A percentile compares a stretch with the other conserved stretches of the same genome.
phyloP scores from a whole-genome alignment of 2,888 invertebrate genomes.

The Eristalis tenax region DNA sequence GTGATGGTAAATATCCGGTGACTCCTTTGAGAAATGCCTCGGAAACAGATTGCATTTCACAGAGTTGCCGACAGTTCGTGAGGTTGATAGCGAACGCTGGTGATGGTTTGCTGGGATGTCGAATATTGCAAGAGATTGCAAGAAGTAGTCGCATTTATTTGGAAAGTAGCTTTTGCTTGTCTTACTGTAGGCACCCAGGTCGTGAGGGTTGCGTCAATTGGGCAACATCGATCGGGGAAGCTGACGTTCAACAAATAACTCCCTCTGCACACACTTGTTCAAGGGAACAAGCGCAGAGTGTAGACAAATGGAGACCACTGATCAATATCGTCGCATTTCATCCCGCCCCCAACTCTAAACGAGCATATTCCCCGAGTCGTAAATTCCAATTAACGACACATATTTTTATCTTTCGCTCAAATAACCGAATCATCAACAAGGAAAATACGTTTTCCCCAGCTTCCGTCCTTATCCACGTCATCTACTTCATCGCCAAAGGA shows the following conservation, averaged over 20 bases:
- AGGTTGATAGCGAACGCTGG: background rate
- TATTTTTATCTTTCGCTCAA: conserved; percentile 43
- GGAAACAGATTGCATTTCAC: conserved; percentile 57
- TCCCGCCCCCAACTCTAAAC: background rate
- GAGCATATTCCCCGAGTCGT: conserved; percentile 55
- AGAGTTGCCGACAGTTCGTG: conserved; percentile 40
- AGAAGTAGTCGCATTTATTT: background rate
- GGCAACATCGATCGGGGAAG: no score
- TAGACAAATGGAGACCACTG: conserved; percentile 12
- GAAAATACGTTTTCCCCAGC: conserved; percentile 22
- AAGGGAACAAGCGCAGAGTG: no score
- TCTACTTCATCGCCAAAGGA: conserved; percentile 47
- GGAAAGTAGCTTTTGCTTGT: background rate
- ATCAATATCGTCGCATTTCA: conserved; percentile 37
- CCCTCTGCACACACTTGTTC: no score
- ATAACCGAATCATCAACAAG: conserved; percentile 38
- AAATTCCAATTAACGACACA: conserved; percentile 70
- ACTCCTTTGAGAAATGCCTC: conserved; percentile 67
- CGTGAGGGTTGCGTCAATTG: no score
- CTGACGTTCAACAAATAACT: no score
- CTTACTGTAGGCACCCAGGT: no score
- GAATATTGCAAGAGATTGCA: background rate
- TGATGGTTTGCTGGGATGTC: background rate
- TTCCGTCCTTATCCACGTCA: background rate
- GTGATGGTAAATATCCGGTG: conserved; percentile 71